Conservation (phyloP, 1,140 invertebrate species). For the Maconellicoccus hirsutus region DNA sequence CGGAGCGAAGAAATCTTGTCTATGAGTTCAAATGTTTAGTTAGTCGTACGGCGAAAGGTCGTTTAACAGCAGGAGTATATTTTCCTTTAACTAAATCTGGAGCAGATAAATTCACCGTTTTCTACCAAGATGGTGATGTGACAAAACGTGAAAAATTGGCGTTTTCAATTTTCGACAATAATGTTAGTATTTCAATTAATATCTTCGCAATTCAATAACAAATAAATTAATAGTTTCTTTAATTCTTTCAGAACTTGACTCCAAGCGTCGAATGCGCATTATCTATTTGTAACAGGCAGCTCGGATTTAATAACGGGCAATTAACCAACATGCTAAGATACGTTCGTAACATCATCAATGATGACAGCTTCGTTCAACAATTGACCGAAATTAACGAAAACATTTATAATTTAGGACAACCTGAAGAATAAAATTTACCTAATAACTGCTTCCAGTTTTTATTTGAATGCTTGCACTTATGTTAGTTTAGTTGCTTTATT, state of each 20-base stretch:
- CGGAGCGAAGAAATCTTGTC: slow-evolving; percentile 75
- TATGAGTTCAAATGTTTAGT: slow-evolving; percentile 74
- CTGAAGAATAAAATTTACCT: slow-evolving; percentile 1
- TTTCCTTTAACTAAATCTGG: slow-evolving; percentile 54
- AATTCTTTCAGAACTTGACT: slow-evolving; percentile 22
- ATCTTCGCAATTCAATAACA: slow-evolving; percentile 13
- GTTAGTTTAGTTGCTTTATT: neutral
- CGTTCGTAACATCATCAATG: slow-evolving; percentile 53
- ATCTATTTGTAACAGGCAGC: slow-evolving; percentile 53
- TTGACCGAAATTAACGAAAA: slow-evolving; percentile 56
- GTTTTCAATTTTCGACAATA: slow-evolving; percentile 48
- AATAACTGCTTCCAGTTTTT: neutral
- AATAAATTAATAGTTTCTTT: neutral
- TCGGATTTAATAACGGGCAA: slow-evolving; percentile 48
- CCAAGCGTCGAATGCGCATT: slow-evolving; percentile 42
- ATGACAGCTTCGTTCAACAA: slow-evolving; percentile 57
- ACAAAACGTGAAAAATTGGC: slow-evolving; percentile 53
- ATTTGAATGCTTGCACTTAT: neutral
- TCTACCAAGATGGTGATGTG: slow-evolving; percentile 54
- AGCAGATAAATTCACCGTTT: slow-evolving; percentile 55
- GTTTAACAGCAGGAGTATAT: slow-evolving; percentile 68
- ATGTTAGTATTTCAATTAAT: slow-evolving; percentile 45
- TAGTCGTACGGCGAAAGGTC: slow-evolving; percentile 64
- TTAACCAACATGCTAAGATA: slow-evolving; percentile 48
- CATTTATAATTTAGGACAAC: slow-evolving; percentile 40